Base-by-base conservation (phyloP, 1,140 invertebrate species). In the Drosophila subobscura region DNA sequence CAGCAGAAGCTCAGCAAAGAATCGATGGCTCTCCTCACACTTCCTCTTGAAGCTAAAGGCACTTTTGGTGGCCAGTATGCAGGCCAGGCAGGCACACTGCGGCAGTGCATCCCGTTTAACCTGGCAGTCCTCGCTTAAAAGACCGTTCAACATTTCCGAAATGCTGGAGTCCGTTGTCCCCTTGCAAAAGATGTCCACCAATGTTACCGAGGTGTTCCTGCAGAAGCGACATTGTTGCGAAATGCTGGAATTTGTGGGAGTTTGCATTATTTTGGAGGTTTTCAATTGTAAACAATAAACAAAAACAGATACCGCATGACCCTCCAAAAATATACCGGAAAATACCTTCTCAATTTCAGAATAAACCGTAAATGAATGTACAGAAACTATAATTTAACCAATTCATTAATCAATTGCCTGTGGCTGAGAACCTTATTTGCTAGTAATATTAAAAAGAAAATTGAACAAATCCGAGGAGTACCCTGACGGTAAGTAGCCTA, bases 31-130 rank as follows among this genome's bases (percentile, higher is more conserved):
- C 25, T 64, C 37, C 23, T 79, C 71, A 27, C 70, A 75, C 55
- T 40, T 55, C 14, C 33, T 14, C 23, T 68, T 75, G 2, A 79
- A 79, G 5, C 45, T 29, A 25, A 57, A 68, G 5, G 74, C 74
- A 47, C 53, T 72, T 45, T 78, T 46, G 1, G 76, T 51, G 6
- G 60, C 76, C 33, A 61, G 33, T 8, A 60, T 46, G 40, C 76
- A 78, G 16, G 44, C 12, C n/a, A 37, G 52, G 8, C 76, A 77
- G 20, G 68, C 59, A 46, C 56, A 55, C n/a, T 74, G 70, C 5
- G 71, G 71, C 22, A 74, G 37, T 22, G 27, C 29, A 74, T 74
- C 71, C 8, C 25, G 41, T 5, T 47, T 51, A 1, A 74, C 71
- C 7, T 29, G 52, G 10, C 42, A 74, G 22, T 40, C 29, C 14